phyloP scores from a whole-genome alignment of 2,113 vertebrate species.

The Myotis davidii region DNA sequence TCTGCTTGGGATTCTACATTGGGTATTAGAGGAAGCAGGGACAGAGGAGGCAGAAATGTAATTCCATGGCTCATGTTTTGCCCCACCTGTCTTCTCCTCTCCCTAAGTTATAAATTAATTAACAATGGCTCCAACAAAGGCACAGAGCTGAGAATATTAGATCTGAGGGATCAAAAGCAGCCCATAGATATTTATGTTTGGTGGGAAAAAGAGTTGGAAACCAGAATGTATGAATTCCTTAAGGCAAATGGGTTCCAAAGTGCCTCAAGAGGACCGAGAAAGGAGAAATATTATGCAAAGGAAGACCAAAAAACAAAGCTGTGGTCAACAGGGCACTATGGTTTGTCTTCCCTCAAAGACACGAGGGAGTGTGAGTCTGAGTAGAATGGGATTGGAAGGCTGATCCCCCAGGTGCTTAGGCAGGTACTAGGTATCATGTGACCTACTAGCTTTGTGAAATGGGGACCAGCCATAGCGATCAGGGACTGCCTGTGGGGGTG shows the following conservation, averaged over 20 bases:
- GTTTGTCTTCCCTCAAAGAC: neutral
- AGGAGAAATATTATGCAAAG: neutral
- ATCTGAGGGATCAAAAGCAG: neutral
- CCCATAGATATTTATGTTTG: neutral
- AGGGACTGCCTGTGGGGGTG: accelerated
- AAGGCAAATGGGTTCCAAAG: neutral
- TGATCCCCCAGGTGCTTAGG: accelerated
- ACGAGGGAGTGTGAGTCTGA: neutral
- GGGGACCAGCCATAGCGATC: neutral
- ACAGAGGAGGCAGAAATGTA: neutral
- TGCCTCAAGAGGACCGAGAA: neutral
- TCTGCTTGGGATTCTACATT: neutral
- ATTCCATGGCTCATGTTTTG: neutral
- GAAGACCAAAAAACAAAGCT: neutral
- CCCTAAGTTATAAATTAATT: neutral
- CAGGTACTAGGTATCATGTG: neutral
- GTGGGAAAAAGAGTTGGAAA: neutral
- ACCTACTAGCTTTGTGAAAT: neutral
- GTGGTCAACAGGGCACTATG: neutral
- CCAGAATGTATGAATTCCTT: neutral
- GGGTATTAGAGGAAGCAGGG: neutral
- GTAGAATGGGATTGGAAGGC: neutral
- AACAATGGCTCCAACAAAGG: neutral
- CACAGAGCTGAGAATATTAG: neutral
- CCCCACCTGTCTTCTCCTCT: neutral